Base-by-base conservation (phyloP, 2,113 vertebrate genomes). In the Lichenostomus cassidix region DNA sequence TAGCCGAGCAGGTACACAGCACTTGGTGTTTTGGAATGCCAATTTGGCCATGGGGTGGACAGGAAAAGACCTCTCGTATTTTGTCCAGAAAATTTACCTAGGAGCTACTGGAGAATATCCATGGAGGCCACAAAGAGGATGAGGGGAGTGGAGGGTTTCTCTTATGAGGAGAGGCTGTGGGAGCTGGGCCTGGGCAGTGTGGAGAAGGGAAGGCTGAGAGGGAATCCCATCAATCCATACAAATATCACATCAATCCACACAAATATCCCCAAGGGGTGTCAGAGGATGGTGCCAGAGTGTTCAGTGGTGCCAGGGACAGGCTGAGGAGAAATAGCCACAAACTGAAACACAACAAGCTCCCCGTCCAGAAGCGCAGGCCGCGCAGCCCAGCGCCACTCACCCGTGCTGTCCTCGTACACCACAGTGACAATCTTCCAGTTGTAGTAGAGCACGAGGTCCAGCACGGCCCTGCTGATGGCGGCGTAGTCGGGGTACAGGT, bases 321-420 rank as follows among this genome's bases (percentile, higher is more conserved):
- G 19, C 4, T 4, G 10, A 55, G 49, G 20, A 70, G 28, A 64
- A 25, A 2, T 41, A 47, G 24, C 41, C 56, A 16, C 5, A n/a
- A n/a, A n/a, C n/a, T n/a, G 42, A 31, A 42, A 24, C 65, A 55
- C 29, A 56, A 10, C 14, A 9, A 79, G 28, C 70, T 55, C 24
- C 29, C 20, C 16, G 35, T 42, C 58, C 8, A 44, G 44, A 7
- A 73, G 29, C 47, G 24, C 8, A 9, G 31, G 7, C 52, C 18
- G 31, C 6, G n/a, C n/a, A 12, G 37, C 11, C 15, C 29, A 2
- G 23, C n/a, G 1, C 21, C 82, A 77, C 98, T 89, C 97, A 99
- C 99, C 99, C 71, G 99, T 99, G 65, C 99, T 99, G 78, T 99
- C 99, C 97, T 99, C 99, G 14, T 99, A 99, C 19, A 99, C 99